Evolutionary conservation across 2,797 vertebrate species (phyloP).

Genomic region (Danio jaintianensis): DNA sequence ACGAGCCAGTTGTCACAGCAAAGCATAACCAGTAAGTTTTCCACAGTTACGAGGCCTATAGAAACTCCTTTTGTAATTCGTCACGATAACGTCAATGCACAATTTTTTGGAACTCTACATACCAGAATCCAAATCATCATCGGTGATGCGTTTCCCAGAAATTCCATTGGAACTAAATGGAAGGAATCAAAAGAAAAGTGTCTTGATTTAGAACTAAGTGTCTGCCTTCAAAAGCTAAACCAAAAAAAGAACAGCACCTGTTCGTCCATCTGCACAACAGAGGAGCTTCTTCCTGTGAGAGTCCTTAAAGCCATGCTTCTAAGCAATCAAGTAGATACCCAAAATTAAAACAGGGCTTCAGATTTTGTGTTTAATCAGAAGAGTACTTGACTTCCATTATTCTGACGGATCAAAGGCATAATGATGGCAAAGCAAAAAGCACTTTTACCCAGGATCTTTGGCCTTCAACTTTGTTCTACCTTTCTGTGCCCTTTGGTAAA

Average conservation of each 20-base stretch:
- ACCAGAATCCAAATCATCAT: background rate
- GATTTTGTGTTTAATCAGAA: constrained; percentile 23
- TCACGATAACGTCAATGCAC: background rate
- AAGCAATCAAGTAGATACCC: constrained; percentile 41
- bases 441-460: constrained; percentile 32
- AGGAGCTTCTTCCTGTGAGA: constrained; percentile 20
- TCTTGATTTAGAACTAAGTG: constrained; percentile 40
- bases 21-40: background rate
- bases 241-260: constrained; percentile 49
- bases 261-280: constrained; percentile 23
- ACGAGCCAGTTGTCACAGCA: constrained; percentile 7
- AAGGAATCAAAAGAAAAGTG: constrained; percentile 5
- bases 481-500: constrained; percentile 27
- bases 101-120: background rate
- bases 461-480: constrained; percentile 44
- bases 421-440: constrained; percentile 23
- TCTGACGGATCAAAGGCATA: constrained; percentile 33
- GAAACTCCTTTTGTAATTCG: background rate
- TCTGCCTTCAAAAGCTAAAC: constrained; percentile 56
- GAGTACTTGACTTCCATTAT: constrained; percentile 32
- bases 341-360: constrained; percentile 11
- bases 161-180: constrained; percentile 29
- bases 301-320: constrained; percentile 24
- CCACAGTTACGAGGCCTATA: background rate
- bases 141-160: background rate